Evolutionary conservation across 2,113 vertebrate genomes (phyloP).

Genomic region (Mirza zaza): DNA sequence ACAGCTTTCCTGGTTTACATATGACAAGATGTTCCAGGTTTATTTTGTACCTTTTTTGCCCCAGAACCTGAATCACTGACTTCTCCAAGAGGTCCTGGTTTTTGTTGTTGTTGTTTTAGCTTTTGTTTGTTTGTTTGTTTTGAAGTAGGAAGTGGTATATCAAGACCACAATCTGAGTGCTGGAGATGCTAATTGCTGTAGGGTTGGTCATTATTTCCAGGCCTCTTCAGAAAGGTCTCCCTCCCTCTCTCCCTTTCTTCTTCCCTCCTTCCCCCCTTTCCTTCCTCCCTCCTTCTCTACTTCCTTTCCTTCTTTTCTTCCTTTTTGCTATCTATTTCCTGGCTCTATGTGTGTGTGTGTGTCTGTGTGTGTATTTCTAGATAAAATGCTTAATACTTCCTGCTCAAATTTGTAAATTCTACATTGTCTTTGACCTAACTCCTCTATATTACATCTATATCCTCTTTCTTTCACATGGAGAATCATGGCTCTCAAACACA

Average conservation of each 20-base stretch:
- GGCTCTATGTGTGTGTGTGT: neutral
- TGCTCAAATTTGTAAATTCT: neutral
- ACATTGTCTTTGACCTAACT: neutral
- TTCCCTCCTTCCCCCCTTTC: no score
- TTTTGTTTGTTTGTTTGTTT: neutral
- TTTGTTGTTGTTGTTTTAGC: neutral
- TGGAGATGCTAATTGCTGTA: neutral
- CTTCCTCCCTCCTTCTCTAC: no score
- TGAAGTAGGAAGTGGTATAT: neutral
- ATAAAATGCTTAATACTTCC: neutral
- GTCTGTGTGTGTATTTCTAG: neutral
- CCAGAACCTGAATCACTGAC: neutral
- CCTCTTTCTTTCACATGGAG: neutral
- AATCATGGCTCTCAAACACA: neutral
- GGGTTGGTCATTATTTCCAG: neutral
- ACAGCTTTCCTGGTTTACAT: neutral
- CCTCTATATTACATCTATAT: neutral
- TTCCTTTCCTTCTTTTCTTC: neutral
- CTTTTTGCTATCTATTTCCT: neutral
- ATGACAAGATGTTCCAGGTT: neutral
- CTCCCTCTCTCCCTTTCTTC: neutral
- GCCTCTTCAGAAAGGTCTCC: neutral
- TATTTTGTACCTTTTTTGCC: constrained; percentile 7
- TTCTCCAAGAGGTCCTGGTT: neutral
- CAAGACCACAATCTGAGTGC: neutral